Evolutionary conservation across 2,888 invertebrate species (phyloP), one percentile per base, ranked within the genome.

Genomic region (Pteria penguin): DNA sequence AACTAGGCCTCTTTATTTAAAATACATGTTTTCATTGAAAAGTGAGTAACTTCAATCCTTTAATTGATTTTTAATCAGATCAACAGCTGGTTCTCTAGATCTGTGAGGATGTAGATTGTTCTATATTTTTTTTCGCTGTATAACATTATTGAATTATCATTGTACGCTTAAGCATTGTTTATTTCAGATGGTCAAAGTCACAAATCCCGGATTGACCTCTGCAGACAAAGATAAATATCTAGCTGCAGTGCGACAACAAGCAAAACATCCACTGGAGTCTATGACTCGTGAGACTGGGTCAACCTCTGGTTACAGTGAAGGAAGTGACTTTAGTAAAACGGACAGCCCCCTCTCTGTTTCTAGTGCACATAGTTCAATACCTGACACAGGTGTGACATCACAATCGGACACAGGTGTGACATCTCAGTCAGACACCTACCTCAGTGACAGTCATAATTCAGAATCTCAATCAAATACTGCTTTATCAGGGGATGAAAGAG

Each of bases 171-270:
- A 33, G 32, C 8, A 22, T 32, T 71, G 33, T 57, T 60, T 52
- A 22, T 61, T 76, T 18, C 77, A 91, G 90, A 87, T 91, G 85
- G 90, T 91, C 2, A 90, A 89, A 74, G 85, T 90, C 22, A 90
- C 90, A 2, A 81, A 81, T 58, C 82, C 84, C n/a, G 81, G 77
- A 22, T 72, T 84, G 11, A 81, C 84, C 5, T 71, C 78, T 11
- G 82, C 80, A 3, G 82, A 84, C 33, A 83, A 79, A 63, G 83
- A 83, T 52, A 84, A 84, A 72, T 84, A 82, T 63, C 54, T 84
- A 24, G 82, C 80, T n/a, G 84, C 80, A 1, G 82, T 84, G 1
- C 78, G 79, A 55, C 81, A 84, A 57, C 36, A 65, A 45, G 26
- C 18, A 27, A 18, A 27, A 11, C 27, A 65, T 32, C 65, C 45